phyloP scores from a whole-genome alignment of 2,797 vertebrate genomes.

The Threskiornis aethiopicus region DNA sequence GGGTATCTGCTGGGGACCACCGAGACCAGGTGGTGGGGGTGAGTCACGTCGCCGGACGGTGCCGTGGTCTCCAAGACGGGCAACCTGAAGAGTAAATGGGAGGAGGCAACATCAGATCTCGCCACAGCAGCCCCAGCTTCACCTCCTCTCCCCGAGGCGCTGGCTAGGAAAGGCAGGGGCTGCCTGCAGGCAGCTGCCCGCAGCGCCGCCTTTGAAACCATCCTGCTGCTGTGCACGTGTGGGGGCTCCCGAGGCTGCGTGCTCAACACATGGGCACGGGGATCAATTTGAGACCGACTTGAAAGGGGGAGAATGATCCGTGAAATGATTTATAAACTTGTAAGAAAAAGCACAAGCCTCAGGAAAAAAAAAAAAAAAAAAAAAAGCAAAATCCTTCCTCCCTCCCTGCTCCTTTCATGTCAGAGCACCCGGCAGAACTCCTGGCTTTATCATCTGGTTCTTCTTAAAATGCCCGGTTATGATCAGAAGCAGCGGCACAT shows the following conservation, averaged over 20 bases:
- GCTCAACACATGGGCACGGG: constrained; percentile 39
- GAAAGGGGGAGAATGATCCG: constrained; percentile 46
- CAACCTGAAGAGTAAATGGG: constrained; percentile 72
- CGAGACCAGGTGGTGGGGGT: constrained; percentile 94
- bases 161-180: not conserved
- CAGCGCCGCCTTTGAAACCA: not conserved
- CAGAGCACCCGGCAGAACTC: not conserved
- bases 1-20: constrained; percentile 95
- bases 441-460: constrained; percentile 57
- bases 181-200: not conserved
- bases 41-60: constrained; percentile 86
- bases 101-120: constrained; percentile 18
- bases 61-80: constrained; percentile 93
- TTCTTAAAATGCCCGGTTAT: not conserved
- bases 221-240: constrained; percentile 11
- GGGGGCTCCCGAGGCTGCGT: not conserved
- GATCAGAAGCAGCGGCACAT: not conserved
- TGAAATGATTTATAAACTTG: constrained; percentile 63
- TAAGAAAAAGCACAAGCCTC: constrained; percentile 42
- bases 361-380: not conserved
- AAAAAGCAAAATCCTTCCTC: not conserved
- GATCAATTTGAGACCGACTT: constrained; percentile 41
- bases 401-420: constrained; percentile 34
- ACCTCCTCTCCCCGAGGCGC: not conserved
- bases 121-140: not conserved